Conservation (phyloP, 2,797 vertebrate genomes). For the Trachurus trachurus region DNA sequence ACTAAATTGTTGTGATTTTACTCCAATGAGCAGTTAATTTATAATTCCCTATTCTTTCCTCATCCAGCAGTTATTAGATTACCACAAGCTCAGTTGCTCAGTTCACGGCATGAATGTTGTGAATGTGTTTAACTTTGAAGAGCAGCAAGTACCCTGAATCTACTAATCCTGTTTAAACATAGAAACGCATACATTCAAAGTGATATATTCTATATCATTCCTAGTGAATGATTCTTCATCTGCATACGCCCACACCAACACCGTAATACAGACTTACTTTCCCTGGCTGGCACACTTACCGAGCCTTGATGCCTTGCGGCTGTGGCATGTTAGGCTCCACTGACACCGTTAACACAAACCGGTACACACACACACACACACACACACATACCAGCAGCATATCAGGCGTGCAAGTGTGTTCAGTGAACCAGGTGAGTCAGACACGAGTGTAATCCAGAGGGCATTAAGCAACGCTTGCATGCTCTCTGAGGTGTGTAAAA, state of each 20-base stretch:
- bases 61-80: slow-evolving; percentile 2
- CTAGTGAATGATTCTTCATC: slow-evolving; percentile 23
- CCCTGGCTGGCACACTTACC: slow-evolving; percentile 13
- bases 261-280: neutral
- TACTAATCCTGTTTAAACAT: slow-evolving; percentile 35
- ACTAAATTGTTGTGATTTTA: neutral
- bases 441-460: slow-evolving; percentile 68
- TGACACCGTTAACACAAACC: slow-evolving; percentile 52
- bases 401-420: slow-evolving; percentile 61
- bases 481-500: slow-evolving; percentile 51
- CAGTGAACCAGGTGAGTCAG: slow-evolving; percentile 74
- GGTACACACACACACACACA: slow-evolving; percentile 21
- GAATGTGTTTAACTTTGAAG: slow-evolving; percentile 18
- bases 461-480: slow-evolving; percentile 60
- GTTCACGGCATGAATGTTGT: neutral
- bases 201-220: neutral
- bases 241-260: slow-evolving; percentile 24
- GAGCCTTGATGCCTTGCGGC: slow-evolving; percentile 17
- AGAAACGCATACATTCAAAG: slow-evolving; percentile 33
- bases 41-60: neutral
- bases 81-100: slow-evolving; percentile 4
- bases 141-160: neutral
- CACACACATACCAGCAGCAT: slow-evolving; percentile 29
- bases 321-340: slow-evolving; percentile 36
- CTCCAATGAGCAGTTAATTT: slow-evolving; percentile 3